Percentiles rank a stretch among this genome's conserved stretches.
These are phyloP conservation scores for Liodrosophila aerea DNA, from an alignment of 2,888 invertebrate species.

Conservation along the genomic window DNA sequence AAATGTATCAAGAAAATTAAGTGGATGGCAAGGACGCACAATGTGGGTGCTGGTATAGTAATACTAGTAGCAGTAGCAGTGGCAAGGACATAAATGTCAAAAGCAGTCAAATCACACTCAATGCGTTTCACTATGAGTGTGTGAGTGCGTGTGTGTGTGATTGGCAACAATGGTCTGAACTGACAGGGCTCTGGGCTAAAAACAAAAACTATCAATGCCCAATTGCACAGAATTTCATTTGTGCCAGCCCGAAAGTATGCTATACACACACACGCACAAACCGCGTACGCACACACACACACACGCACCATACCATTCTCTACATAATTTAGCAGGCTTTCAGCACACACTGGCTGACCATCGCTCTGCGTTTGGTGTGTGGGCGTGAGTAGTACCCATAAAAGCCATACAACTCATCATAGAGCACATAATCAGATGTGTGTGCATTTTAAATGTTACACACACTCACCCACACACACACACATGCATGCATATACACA, in stretches of 20 bases:
- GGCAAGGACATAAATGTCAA: constrained; percentile 69
- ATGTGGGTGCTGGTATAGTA: constrained; percentile 3
- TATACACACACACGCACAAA: constrained; percentile 9
- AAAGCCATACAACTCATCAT: constrained; percentile 30
- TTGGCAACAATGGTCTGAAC: constrained; percentile 29
- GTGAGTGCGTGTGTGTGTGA: constrained; percentile 17
- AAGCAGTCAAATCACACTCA: constrained; percentile 66
- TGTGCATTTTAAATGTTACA: constrained; percentile 30
- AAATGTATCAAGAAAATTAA: constrained; percentile 65
- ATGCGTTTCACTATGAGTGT: constrained; percentile 20
- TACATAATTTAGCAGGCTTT: constrained; percentile 21
- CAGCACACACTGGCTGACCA: constrained; percentile 11
- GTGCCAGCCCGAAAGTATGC: constrained; percentile 48
- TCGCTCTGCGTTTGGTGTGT: constrained; percentile 14
- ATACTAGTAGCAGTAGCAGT: constrained; percentile 4
- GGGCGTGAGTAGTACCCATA: constrained; percentile 1
- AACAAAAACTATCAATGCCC: constrained; percentile 33
- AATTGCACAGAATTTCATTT: constrained; percentile 30
- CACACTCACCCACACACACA: constrained; percentile 7
- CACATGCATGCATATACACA: constrained; percentile 7
- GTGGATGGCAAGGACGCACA: constrained; percentile 43
- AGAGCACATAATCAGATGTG: constrained; percentile 22
- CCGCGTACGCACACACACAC: constrained; percentile 1
- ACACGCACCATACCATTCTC: not conserved
- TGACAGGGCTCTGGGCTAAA: constrained; percentile 28